Base-by-base conservation (phyloP, 2,797 vertebrate genomes). In the Acipenser oxyrinchus region DNA sequence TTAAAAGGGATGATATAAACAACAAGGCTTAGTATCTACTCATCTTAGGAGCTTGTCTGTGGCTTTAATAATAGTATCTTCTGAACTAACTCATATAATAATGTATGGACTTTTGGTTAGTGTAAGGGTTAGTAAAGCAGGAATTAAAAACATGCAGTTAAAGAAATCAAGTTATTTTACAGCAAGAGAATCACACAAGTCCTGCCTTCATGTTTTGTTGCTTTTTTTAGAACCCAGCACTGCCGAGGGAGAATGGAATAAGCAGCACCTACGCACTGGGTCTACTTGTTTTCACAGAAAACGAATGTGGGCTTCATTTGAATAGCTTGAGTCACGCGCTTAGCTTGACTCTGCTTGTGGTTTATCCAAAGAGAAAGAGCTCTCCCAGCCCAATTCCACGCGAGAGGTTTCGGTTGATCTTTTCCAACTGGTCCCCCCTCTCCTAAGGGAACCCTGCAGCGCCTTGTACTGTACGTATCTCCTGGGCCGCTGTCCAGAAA, bases 291-390 rank as follows among this genome's bases (percentile, higher is more conserved):
- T 68, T 68, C 50, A 68, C 66, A 68, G 60, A 37, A 62, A 63
- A 51, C 23, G 13, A 68, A 62, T 62, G 66, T 62, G 6, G 60
- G 66, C 60, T 68, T 68, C 48, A 63, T 68, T 68, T 68, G 66
- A 53, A 68, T 52, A 51, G 59, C 10, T 64, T 52, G n/a, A 62
- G 60, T 68, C 60, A 62, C 48, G 60, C 66, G 37, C 65, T 50
- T n/a, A 15, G 50, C 48, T 66, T 49, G 10, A 50, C 53, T 49
- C 48, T 48, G 55, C 23, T 59, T 49, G 48, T 59, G 65, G 55
- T 66, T 49, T 58, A 7, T 51, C 10, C 2, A 48, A 51, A 8
- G 64, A 51, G 51, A 37, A 37, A 51, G 13, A 67, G 59, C 49
- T 37, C 11, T 12, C 55, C 55, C 12, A 10, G 55, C 6, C 1